phyloP scores from a whole-genome alignment of 2,113 vertebrate species.

The Megalops atlanticus region DNA sequence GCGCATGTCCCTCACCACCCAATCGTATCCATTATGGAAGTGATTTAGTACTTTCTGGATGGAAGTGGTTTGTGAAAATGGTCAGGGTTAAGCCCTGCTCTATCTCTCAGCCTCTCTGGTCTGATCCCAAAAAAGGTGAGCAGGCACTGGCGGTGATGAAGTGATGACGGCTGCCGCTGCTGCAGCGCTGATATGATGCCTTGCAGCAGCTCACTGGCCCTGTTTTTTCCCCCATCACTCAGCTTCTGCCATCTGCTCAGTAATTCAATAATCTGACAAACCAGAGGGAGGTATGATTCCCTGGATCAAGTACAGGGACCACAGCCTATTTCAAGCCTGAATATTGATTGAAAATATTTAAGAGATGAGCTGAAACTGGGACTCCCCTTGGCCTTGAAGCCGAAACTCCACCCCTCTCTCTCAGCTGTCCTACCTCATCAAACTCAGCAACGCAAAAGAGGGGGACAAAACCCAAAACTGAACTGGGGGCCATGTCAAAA shows the following conservation, averaged over 20 bases:
- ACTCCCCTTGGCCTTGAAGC: neutral
- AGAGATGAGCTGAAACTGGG: neutral
- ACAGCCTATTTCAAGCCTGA: constrained; percentile 37
- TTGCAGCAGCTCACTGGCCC: neutral
- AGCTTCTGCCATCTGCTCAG: constrained; percentile 45
- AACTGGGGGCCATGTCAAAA: neutral
- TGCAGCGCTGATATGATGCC: neutral
- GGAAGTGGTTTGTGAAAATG: neutral
- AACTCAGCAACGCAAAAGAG: neutral
- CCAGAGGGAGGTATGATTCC: constrained; percentile 56
- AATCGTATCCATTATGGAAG: neutral
- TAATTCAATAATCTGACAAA: constrained; percentile 66
- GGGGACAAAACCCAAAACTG: neutral
- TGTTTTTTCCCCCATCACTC: constrained; percentile 1
- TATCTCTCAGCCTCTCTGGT: neutral
- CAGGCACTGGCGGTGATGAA: neutral
- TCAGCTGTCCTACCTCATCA: neutral
- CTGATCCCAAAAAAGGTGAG: neutral
- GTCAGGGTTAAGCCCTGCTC: no score
- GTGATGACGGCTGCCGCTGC: neutral
- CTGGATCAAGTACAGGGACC: constrained; percentile 52
- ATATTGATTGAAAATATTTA: constrained; percentile 38
- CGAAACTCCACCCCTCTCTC: neutral
- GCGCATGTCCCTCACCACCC: neutral
- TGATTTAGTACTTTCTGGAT: neutral